Evolutionary conservation across 2,113 vertebrate genomes (phyloP).

Genomic region (Micronycteris hirsuta): DNA sequence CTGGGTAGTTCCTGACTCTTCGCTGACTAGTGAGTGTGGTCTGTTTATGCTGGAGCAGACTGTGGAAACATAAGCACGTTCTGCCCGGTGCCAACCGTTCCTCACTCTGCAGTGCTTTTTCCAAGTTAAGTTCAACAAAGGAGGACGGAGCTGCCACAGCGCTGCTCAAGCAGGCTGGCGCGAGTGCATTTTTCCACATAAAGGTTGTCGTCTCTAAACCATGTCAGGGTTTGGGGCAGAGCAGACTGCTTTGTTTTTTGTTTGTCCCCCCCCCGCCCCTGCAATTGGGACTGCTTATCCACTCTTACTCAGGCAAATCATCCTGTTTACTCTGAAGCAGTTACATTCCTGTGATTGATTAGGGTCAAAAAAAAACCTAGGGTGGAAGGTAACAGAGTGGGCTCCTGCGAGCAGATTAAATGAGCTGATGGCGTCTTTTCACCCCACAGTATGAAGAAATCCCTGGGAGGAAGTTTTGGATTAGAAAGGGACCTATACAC

Average conservation of each 20-base stretch:
- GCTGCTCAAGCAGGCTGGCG: neutral
- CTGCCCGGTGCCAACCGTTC: neutral
- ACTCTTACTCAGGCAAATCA: neutral
- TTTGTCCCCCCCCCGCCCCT: too few species aligned
- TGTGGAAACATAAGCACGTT: conserved; percentile 35
- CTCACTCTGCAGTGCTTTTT: neutral
- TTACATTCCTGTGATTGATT: neutral
- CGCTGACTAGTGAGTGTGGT: neutral
- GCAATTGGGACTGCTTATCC: conserved; percentile 26
- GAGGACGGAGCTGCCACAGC: neutral
- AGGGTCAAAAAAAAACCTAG: neutral
- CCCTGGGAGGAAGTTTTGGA: neutral
- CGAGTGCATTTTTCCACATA: conserved; percentile 13
- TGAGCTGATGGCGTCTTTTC: neutral
- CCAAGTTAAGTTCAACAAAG: conserved; percentile 37
- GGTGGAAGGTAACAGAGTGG: neutral
- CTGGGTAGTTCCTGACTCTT: neutral
- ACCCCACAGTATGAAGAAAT: neutral
- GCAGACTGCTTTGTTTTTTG: neutral
- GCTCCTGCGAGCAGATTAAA: neutral
- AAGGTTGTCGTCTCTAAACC: neutral
- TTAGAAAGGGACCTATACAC: neutral
- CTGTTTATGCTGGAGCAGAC: conserved; percentile 49
- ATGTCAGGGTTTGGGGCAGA: neutral
- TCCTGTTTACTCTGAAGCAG: neutral